Evolutionary conservation across 2,113 vertebrate species (phyloP).

Genomic region (Acanthisitta chloris): DNA sequence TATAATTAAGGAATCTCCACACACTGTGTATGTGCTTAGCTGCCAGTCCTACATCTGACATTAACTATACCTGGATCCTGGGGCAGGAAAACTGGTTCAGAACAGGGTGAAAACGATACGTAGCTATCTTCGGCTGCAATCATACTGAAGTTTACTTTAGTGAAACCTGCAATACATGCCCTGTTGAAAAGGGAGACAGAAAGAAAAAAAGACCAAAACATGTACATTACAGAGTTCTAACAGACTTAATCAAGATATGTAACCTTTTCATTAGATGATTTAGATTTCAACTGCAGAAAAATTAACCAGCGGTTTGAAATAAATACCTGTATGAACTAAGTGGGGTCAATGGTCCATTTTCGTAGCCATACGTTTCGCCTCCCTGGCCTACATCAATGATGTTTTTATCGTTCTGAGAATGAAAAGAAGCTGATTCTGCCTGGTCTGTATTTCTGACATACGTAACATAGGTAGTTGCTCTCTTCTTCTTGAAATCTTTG

Average conservation of each 20-base stretch:
- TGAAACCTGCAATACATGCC: constrained; percentile 77
- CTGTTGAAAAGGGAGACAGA: constrained; percentile 33
- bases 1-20: neutral
- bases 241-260: neutral
- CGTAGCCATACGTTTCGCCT: constrained; percentile 31
- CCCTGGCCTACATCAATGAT: constrained; percentile 62
- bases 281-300: neutral
- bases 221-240: neutral
- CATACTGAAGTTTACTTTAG: constrained; percentile 37
- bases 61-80: constrained; percentile 74
- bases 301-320: neutral
- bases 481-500: constrained; percentile 64
- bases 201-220: neutral
- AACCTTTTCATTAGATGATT: neutral
- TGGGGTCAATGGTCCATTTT: constrained; percentile 70
- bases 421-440: neutral
- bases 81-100: constrained; percentile 41
- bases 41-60: neutral
- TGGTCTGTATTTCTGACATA: constrained; percentile 33
- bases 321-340: constrained; percentile 72
- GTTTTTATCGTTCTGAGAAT: neutral
- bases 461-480: constrained; percentile 59
- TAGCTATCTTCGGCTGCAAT: constrained; percentile 64
- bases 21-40: neutral
- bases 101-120: constrained; percentile 65